Percentiles rank a stretch among this genome's conserved stretches.
These are phyloP conservation scores for Eilema griseolum DNA, from an alignment of 2,888 invertebrate species.

Conservation along the genomic window DNA sequence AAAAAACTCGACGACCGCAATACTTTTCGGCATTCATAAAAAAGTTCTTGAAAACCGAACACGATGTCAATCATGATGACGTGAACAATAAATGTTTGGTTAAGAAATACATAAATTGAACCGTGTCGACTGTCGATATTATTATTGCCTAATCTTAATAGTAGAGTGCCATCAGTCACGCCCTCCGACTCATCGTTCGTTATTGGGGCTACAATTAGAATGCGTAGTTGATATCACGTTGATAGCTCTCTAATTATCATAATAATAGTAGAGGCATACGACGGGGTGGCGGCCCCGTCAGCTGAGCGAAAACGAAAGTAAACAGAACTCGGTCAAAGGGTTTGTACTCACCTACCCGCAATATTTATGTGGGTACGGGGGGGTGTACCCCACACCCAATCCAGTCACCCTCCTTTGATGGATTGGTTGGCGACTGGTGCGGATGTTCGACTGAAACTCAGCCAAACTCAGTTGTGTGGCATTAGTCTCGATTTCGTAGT, in stretches of 20 bases:
- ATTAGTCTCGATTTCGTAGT: slow-evolving; percentile 81
- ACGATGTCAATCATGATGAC: slow-evolving; percentile 3
- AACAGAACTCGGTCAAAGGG: slow-evolving; percentile 88
- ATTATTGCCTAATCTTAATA: slow-evolving; percentile 36
- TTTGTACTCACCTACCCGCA: slow-evolving; percentile 87
- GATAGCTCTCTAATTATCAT: slow-evolving; percentile 84
- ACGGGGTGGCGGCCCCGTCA: slow-evolving; percentile 82
- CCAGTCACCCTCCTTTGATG: slow-evolving; percentile 85
- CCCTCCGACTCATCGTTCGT: slow-evolving; percentile 40
- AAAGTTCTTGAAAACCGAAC: slow-evolving; percentile 24
- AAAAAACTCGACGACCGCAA: slow-evolving; percentile 47
- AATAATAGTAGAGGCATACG: slow-evolving; percentile 81
- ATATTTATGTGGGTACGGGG: slow-evolving; percentile 86
- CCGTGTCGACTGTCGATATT: slow-evolving; percentile 27
- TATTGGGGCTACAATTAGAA: slow-evolving; percentile 60
- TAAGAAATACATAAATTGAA: slow-evolving; percentile 26
- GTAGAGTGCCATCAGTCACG: slow-evolving; percentile 28
- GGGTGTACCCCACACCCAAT: slow-evolving; percentile 78
- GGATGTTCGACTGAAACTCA: slow-evolving; percentile 83
- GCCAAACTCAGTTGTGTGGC: slow-evolving; percentile 75
- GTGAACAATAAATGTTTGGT: slow-evolving; percentile 15
- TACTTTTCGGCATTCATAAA: slow-evolving; percentile 31
- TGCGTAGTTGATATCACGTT: slow-evolving; percentile 68
- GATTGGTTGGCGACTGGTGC: slow-evolving; percentile 85
- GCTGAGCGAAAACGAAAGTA: slow-evolving; percentile 88